phyloP scores from a whole-genome alignment of 1,140 invertebrate species.

The Atopsyche davidsoni region DNA sequence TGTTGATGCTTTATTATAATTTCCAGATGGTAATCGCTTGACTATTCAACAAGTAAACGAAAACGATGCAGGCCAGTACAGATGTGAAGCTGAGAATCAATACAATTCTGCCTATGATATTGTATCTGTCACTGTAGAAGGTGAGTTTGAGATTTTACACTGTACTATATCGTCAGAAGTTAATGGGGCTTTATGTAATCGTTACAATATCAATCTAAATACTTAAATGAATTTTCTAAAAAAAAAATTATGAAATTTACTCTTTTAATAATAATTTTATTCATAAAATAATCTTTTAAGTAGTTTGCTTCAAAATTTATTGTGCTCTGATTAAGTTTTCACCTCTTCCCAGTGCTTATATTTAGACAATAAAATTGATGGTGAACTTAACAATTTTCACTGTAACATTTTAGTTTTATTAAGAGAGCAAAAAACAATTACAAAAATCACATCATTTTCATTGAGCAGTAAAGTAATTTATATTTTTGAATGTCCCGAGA shows the following conservation, averaged over 20 bases:
- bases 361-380: too few species aligned
- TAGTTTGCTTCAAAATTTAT: too few species aligned
- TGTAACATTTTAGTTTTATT: background rate
- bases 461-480: too few species aligned
- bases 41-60: constrained; percentile 55
- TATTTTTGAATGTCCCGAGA: too few species aligned
- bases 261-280: constrained; percentile 6
- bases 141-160: too few species aligned
- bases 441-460: background rate
- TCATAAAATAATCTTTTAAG: background rate
- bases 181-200: too few species aligned
- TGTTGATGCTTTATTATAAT: too few species aligned
- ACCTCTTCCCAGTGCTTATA: too few species aligned
- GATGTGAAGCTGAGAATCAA: constrained; percentile 69
- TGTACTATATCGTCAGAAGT: constrained; percentile 6
- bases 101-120: constrained; percentile 57
- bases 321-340: too few species aligned
- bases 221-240: constrained; percentile 8
- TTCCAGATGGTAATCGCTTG: constrained; percentile 59
- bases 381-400: too few species aligned
- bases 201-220: too few species aligned
- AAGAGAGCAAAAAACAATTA: background rate
- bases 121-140: constrained; percentile 61
- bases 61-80: constrained; percentile 70
- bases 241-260: constrained; percentile 8